These are phyloP conservation scores for Macrosiphum euphorbiae DNA, from an alignment of 2,888 invertebrate genomes.

Conservation along the genomic window DNA sequence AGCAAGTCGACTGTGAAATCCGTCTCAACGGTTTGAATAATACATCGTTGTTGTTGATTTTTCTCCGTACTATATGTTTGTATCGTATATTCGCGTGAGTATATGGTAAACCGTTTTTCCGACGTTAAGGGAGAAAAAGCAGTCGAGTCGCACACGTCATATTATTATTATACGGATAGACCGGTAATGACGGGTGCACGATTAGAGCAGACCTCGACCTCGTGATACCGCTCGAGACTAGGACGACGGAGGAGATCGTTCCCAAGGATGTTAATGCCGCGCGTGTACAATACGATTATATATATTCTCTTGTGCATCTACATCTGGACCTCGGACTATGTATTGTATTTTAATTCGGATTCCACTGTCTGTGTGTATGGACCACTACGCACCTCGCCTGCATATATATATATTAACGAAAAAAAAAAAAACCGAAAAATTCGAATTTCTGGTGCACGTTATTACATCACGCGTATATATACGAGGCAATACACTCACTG, in stretches of 20 bases:
- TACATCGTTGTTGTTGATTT: neutral
- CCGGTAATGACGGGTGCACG: neutral
- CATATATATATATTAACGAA: neutral
- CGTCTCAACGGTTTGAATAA: neutral
- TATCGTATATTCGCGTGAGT: neutral
- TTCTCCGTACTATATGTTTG: too few relatives aligned
- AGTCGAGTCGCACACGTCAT: neutral
- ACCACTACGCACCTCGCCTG: neutral
- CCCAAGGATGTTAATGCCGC: neutral
- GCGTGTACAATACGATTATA: neutral
- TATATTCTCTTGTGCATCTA: neutral
- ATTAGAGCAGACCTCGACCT: neutral
- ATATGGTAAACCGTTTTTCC: neutral
- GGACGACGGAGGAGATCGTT: neutral
- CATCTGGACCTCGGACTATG: constrained; percentile 1
- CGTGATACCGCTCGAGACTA: neutral
- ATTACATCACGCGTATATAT: neutral
- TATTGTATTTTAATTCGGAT: neutral
- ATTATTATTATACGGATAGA: neutral
- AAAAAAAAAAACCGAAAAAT: neutral
- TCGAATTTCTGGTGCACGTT: constrained; percentile 44
- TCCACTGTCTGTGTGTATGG: neutral
- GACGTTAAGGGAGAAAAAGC: neutral
- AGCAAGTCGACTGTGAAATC: neutral
- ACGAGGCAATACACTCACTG: neutral